Evolutionary conservation across 1,140 invertebrate species (phyloP), one percentile per base, ranked within the genome.

Genomic region (Drosophila rufa): DNA sequence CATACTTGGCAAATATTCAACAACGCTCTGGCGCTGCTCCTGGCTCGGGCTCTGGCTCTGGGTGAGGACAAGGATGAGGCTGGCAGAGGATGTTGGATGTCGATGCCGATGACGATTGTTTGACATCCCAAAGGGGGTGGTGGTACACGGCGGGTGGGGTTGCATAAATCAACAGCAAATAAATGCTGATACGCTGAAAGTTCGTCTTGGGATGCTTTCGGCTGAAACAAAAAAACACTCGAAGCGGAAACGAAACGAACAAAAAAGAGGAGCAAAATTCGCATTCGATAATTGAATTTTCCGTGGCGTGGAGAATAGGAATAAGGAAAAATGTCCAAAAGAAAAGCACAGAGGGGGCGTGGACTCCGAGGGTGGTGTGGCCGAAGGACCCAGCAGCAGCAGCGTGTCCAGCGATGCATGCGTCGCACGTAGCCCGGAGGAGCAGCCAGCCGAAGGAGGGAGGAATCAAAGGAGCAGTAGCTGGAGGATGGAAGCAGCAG

Each of bases 1-100:
- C 83, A 92, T 92, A 91, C 91, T 91, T 91, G 80, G 91, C 91
- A 92, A 92, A 92, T 92, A 92, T 83, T 86, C 90, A 90, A 86
- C 82, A 78, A 65, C 40, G 76, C 53, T 70, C 40, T 27, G 56
- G 11, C 12, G 36, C 33, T 36, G 33, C 9, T 11, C 9, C 33
- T 9, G 33, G 33, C 8, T 25, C 51, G 22, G 51, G 17, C 19
- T 15, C 19, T 4, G 51, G 33, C 51, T 15, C 3, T 12, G 53
- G 53, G 15, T 56, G 14, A 19, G 53, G 14, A 56, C 12, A 4
- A 25, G 22, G 50, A 62, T 40, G 30, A 5, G 51, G 48, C 58
- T 74, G 68, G 64, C 47, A 55, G 64, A 48, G 50, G 55, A 45
- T 68, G 59, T 9, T 11, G 43, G 17, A 64, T 59, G 53, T 58